A percentile compares a stretch with the other conserved stretches of the same genome.
Evolutionary conservation across 2,888 invertebrate species (phyloP).

Genomic region (Drosophila rellima): DNA sequence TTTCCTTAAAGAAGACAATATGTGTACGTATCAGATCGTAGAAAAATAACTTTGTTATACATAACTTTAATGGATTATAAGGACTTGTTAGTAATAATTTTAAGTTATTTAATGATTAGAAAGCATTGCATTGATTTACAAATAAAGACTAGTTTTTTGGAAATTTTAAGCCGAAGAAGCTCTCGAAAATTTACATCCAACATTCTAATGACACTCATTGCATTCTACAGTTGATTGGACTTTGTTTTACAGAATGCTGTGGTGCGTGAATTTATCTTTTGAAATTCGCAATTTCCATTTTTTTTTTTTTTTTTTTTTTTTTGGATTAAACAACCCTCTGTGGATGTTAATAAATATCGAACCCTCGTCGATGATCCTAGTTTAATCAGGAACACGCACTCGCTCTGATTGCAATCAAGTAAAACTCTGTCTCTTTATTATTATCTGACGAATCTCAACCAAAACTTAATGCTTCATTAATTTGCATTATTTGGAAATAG

Average conservation of each 20-base stretch:
- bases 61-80: no score
- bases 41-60: no score
- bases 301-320: no score
- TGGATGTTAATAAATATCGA: slow-evolving; percentile 15
- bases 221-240: slow-evolving; percentile 65
- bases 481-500: slow-evolving; percentile 42
- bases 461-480: slow-evolving; percentile 71
- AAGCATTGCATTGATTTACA: not conserved
- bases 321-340: slow-evolving; percentile 64
- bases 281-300: slow-evolving; percentile 46
- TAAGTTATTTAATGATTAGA: no score
- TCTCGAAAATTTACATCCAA: not conserved
- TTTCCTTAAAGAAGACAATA: no score
- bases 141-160: not conserved
- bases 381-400: slow-evolving; percentile 60
- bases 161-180: not conserved
- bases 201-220: not conserved
- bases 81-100: no score
- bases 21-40: no score
- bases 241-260: slow-evolving; percentile 49
- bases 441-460: slow-evolving; percentile 59
- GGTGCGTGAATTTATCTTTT: slow-evolving; percentile 73
- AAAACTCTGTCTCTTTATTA: slow-evolving; percentile 35
- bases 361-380: slow-evolving; percentile 36
- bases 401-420: slow-evolving; percentile 69